Conservation (phyloP, 2,888 invertebrate species). For the Aquatica leii region DNA sequence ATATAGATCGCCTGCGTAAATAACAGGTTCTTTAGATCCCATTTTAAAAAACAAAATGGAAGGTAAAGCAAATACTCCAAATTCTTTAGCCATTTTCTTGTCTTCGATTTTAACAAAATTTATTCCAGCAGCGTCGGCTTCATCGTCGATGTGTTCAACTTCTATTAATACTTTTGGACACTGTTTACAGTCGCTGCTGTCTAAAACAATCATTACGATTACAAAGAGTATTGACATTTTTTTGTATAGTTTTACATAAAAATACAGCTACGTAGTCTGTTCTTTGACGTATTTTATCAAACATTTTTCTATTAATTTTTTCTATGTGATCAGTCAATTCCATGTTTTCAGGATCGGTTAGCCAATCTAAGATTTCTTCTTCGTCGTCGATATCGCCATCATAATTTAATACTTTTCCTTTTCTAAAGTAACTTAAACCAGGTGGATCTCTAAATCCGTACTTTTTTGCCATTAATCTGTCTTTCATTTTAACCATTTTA, state of each 20-base stretch:
- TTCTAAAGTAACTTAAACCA: slow-evolving; percentile 89
- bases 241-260: slow-evolving; percentile 77
- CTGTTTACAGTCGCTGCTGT: slow-evolving; percentile 95
- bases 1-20: slow-evolving; percentile 89
- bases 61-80: slow-evolving; percentile 89
- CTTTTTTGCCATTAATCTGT: slow-evolving; percentile 91
- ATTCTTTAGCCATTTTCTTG: slow-evolving; percentile 84
- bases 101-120: slow-evolving; percentile 94
- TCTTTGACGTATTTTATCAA: slow-evolving; percentile 86
- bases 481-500: slow-evolving; percentile 86
- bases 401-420: slow-evolving; percentile 88
- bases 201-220: slow-evolving; percentile 70
- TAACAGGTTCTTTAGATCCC: slow-evolving; percentile 88
- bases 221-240: background rate
- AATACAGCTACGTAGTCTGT: slow-evolving; percentile 92
- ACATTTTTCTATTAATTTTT: slow-evolving; percentile 91
- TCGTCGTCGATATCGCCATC: slow-evolving; percentile 94
- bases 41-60: slow-evolving; percentile 90
- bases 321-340: slow-evolving; percentile 93
- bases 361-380: slow-evolving; percentile 88
- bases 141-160: slow-evolving; percentile 93
- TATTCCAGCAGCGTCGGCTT: slow-evolving; percentile 88
- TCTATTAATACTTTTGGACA: slow-evolving; percentile 87
- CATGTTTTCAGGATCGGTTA: slow-evolving; percentile 94
- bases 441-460: slow-evolving; percentile 90